These are phyloP conservation scores for Diuraphis noxia DNA, from an alignment of 1,140 invertebrate genomes.

Conservation along the genomic window DNA sequence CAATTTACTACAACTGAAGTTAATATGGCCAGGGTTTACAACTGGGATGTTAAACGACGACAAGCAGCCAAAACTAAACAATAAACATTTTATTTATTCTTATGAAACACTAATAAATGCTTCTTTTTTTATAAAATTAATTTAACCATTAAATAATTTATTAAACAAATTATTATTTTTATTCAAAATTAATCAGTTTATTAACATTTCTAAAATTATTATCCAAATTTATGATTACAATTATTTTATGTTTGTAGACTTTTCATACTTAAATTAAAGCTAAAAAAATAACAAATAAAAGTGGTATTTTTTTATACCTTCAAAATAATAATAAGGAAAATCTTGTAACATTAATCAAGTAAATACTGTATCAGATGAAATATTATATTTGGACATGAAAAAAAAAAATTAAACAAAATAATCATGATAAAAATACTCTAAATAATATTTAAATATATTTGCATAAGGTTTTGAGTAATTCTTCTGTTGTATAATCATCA, in stretches of 20 bases:
- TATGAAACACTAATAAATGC: background rate
- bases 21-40: constrained; percentile 80
- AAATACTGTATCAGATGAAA: background rate
- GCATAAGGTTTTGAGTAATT: background rate
- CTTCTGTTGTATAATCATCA: constrained; percentile 24
- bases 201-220: constrained; percentile 2
- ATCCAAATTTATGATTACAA: background rate
- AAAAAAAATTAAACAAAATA: background rate
- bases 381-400: background rate
- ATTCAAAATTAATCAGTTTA: constrained; percentile 1
- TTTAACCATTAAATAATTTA: background rate
- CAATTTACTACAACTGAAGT: constrained; percentile 98
- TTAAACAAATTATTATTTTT: background rate
- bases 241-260: background rate
- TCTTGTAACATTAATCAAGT: background rate
- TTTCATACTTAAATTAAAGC: background rate
- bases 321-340: background rate
- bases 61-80: constrained; percentile 28
- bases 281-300: background rate
- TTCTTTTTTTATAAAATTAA: constrained; percentile 1
- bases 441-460: background rate
- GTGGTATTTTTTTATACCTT: background rate
- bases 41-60: constrained; percentile 38
- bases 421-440: background rate
- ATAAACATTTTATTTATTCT: background rate